A percentile compares a stretch with the other conserved stretches of the same genome.
These are phyloP conservation scores for Boleophthalmus pectinirostris DNA, from an alignment of 2,113 vertebrate species.

Conservation along the genomic window DNA sequence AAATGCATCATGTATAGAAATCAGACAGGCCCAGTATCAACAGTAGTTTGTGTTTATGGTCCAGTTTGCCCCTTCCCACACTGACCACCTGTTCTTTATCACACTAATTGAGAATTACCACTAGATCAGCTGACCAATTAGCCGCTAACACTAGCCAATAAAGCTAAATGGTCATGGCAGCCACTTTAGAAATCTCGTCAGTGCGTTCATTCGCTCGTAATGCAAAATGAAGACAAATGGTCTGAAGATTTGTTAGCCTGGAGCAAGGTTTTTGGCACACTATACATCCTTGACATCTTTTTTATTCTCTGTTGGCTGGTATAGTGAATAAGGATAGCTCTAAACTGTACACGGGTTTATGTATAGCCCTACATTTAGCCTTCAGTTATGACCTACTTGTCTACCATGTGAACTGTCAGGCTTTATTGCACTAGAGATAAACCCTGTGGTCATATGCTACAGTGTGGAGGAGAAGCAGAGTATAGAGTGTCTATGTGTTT, in stretches of 20 bases:
- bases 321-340: slow-evolving; percentile 6
- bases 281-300: slow-evolving; percentile 2
- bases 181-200: slow-evolving; percentile 33
- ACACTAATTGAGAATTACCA: slow-evolving; percentile 61
- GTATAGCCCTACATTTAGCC: slow-evolving; percentile 55
- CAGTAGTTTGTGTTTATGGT: slow-evolving; percentile 5
- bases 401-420: slow-evolving; percentile 69
- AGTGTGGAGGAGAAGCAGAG: slow-evolving; percentile 28
- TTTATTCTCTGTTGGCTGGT: slow-evolving; percentile 6
- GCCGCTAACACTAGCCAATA: slow-evolving; percentile 36
- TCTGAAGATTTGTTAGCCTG: neutral
- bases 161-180: slow-evolving; percentile 55
- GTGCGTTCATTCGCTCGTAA: slow-evolving; percentile 12
- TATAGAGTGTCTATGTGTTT: slow-evolving; percentile 16
- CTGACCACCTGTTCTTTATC: slow-evolving; percentile 45
- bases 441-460: slow-evolving; percentile 46
- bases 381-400: slow-evolving; percentile 75
- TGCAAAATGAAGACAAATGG: slow-evolving; percentile 32
- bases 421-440: slow-evolving; percentile 63
- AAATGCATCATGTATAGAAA: slow-evolving; percentile 1
- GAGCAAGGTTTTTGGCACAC: neutral
- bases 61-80: slow-evolving; percentile 8
- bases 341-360: slow-evolving; percentile 22
- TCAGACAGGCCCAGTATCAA: neutral
- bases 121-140: slow-evolving; percentile 59